phyloP scores from a whole-genome alignment of 2,888 invertebrate genomes.

The Heliconius charithonia region DNA sequence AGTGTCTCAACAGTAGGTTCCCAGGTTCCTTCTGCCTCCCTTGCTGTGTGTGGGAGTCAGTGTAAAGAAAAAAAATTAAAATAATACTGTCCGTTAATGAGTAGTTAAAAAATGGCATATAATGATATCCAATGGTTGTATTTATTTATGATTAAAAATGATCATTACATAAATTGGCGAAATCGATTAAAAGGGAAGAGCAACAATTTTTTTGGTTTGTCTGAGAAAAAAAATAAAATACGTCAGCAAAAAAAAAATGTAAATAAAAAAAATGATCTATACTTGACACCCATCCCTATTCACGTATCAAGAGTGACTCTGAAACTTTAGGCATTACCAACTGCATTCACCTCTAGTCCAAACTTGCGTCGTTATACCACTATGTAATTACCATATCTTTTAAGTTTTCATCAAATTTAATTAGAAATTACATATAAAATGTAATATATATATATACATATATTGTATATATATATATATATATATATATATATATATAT shows the following conservation, averaged over 20 bases:
- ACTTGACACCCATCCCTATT: slow-evolving; percentile 50
- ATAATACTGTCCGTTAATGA: too few species aligned
- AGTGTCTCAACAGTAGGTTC: too few species aligned
- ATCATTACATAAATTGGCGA: too few species aligned
- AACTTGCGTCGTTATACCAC: slow-evolving; percentile 67
- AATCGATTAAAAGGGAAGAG: too few species aligned
- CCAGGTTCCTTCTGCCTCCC: too few species aligned
- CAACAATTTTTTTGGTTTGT: not conserved
- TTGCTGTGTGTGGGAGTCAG: not conserved
- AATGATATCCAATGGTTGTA: too few species aligned
- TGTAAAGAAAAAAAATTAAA: not conserved
- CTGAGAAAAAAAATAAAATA: not conserved
- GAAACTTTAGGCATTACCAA: slow-evolving; percentile 78
- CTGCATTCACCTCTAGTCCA: slow-evolving; percentile 64
- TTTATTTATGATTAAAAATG: too few species aligned
- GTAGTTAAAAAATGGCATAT: not conserved
- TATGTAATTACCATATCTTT: slow-evolving; percentile 53
- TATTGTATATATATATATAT: not conserved
- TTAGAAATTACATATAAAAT: slow-evolving; percentile 17
- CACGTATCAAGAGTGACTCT: slow-evolving; percentile 62
- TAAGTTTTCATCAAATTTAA: slow-evolving; percentile 39
- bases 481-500: not conserved
- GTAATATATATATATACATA: not conserved
- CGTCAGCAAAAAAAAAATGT: not conserved
- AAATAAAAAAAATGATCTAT: not conserved